A percentile compares a stretch with the other conserved stretches of the same genome.
These are phyloP conservation scores for Palythoa caribaeorum DNA, from an alignment of 92 coral and sea anemone species.

Conservation along the genomic window DNA sequence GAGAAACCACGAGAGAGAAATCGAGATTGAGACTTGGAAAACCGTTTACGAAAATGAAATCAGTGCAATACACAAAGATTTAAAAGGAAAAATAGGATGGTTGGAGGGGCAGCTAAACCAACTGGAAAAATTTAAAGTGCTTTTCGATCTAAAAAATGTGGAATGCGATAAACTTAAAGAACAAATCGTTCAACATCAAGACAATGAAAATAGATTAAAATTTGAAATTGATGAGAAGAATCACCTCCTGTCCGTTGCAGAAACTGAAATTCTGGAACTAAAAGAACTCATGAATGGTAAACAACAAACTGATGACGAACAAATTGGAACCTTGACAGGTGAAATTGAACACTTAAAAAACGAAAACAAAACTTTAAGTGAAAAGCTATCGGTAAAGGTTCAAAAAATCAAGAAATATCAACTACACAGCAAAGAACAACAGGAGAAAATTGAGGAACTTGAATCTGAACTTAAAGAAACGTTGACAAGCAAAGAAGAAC, in stretches of 20 bases:
- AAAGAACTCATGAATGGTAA: conserved; percentile 70
- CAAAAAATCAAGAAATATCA: conserved; percentile 72
- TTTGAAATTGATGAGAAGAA: conserved; percentile 59
- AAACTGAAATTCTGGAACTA: conserved; percentile 76
- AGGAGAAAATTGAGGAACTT: conserved; percentile 68
- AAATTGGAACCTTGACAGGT: conserved; percentile 59
- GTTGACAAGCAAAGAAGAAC: conserved; percentile 66
- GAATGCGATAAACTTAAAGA: conserved; percentile 87
- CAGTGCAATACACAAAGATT: conserved; percentile 76
- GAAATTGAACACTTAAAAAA: conserved; percentile 78
- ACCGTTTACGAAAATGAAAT: conserved; percentile 88
- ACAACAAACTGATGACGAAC: conserved; percentile 64
- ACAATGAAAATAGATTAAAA: conserved; percentile 71
- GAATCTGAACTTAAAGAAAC: conserved; percentile 72
- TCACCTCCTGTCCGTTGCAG: conserved; percentile 68
- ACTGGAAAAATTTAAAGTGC: conserved; percentile 86
- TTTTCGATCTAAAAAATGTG: conserved; percentile 79
- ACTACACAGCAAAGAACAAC: conserved; percentile 76
- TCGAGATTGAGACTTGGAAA: conserved; percentile 89
- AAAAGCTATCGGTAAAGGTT: conserved; percentile 65
- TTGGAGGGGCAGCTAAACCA: conserved; percentile 94
- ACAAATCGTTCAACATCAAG: conserved; percentile 67
- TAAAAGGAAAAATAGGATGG: conserved; percentile 88
- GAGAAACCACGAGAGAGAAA: conserved; percentile 95
- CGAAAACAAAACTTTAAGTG: conserved; percentile 64